Conservation (phyloP, 2,113 vertebrate species). For the Oxyura jamaicensis region DNA sequence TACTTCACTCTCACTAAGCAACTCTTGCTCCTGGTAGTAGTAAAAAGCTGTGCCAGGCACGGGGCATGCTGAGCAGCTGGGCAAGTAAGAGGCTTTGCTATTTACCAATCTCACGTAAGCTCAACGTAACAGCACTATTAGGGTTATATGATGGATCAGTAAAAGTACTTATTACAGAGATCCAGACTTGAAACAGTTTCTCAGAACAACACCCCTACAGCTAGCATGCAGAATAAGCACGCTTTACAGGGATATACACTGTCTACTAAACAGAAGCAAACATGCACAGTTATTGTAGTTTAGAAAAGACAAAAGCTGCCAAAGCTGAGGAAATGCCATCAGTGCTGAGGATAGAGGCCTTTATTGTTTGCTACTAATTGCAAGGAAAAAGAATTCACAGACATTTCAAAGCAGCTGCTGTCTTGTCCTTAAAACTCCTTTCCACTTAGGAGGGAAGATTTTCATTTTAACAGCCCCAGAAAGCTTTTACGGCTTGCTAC, state of each 20-base stretch:
- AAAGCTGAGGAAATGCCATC: slow-evolving; percentile 30
- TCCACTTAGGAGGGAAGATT: slow-evolving; percentile 39
- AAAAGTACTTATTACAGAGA: slow-evolving; percentile 52
- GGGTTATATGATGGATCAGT: slow-evolving; percentile 48
- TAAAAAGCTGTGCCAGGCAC: not conserved
- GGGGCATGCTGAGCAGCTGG: slow-evolving; percentile 42
- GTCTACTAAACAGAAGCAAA: slow-evolving; percentile 31
- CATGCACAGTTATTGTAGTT: not conserved
- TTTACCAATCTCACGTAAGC: not conserved
- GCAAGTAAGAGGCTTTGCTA: slow-evolving; percentile 16
- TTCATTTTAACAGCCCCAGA: slow-evolving; percentile 41
- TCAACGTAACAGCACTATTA: slow-evolving; percentile 35
- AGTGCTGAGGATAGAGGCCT: slow-evolving; percentile 17
- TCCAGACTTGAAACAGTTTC: slow-evolving; percentile 25
- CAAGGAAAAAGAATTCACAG: slow-evolving; percentile 42
- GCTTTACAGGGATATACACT: not conserved
- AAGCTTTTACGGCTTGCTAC: slow-evolving; percentile 29
- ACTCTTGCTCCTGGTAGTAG: not conserved
- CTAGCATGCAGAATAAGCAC: not conserved
- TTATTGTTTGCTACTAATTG: slow-evolving; percentile 67
- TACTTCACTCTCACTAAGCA: not conserved
- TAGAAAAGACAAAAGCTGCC: slow-evolving; percentile 59
- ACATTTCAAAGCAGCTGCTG: slow-evolving; percentile 53
- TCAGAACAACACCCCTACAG: slow-evolving; percentile 21
- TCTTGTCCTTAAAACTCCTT: slow-evolving; percentile 56